Conservation (phyloP, 2,888 invertebrate genomes). For the Allygus modestus region DNA sequence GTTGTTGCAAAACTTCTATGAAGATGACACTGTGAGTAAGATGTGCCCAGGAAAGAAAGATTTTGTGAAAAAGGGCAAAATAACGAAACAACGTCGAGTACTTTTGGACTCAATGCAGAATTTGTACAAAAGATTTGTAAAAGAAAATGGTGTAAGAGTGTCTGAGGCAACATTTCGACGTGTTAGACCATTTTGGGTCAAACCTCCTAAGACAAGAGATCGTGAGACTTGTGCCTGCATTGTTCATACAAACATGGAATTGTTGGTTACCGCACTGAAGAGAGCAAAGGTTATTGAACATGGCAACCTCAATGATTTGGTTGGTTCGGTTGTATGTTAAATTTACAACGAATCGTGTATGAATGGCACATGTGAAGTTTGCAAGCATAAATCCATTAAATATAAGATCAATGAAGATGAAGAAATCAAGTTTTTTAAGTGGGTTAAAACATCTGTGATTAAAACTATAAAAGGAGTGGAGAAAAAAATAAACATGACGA, state of each 20-base stretch:
- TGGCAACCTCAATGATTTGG: not conserved
- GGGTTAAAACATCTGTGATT: not conserved
- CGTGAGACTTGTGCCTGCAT: slow-evolving; percentile 24
- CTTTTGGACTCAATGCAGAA: not conserved
- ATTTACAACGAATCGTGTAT: not conserved
- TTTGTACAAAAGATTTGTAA: not conserved
- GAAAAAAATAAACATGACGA: not conserved
- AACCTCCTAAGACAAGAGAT: not conserved
- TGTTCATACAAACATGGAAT: not conserved
- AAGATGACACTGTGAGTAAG: not conserved
- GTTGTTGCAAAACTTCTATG: not conserved
- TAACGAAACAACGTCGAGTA: not conserved
- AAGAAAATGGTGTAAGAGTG: not conserved
- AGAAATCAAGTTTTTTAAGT: slow-evolving; percentile 3
- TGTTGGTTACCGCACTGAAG: not conserved
- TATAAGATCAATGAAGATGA: not conserved
- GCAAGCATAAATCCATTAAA: not conserved
- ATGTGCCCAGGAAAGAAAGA: not conserved
- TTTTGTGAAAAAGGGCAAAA: not conserved
- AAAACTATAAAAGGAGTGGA: not conserved
- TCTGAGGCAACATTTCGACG: not conserved
- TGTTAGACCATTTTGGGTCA: slow-evolving; percentile 1
- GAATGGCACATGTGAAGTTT: not conserved
- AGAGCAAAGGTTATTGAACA: not conserved
- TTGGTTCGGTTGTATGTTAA: not conserved